These are phyloP conservation scores for Leucophora obtusa DNA, from an alignment of 2,888 invertebrate species.

Conservation along the genomic window DNA sequence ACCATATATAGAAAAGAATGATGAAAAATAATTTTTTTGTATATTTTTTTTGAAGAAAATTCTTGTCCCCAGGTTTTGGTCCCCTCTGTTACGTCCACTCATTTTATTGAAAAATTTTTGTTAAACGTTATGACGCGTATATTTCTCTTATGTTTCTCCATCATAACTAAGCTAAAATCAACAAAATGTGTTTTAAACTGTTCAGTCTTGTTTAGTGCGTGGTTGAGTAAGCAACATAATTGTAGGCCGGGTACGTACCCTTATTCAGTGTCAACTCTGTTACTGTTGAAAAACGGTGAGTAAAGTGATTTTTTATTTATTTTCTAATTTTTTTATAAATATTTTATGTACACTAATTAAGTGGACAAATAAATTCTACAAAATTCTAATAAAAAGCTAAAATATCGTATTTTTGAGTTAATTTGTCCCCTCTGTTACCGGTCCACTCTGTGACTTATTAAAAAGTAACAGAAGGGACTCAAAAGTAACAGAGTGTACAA, in stretches of 20 bases:
- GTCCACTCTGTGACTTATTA: constrained; percentile 40
- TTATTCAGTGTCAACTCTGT: constrained; percentile 42
- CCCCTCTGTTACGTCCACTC: constrained; percentile 38
- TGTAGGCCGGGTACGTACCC: constrained; percentile 45
- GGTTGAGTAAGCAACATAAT: constrained; percentile 47
- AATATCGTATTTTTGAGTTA: constrained; percentile 44
- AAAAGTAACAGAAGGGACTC: constrained; percentile 15
- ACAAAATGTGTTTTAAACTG: constrained; percentile 44
- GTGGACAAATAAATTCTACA: too few relatives aligned
- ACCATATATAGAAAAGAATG: too few relatives aligned
- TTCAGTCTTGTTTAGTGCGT: constrained; percentile 43
- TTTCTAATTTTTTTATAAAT: constrained; percentile 37
- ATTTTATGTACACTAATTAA: too few relatives aligned
- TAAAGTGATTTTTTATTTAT: constrained; percentile 46
- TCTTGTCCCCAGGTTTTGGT: constrained; percentile 34
- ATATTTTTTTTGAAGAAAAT: constrained; percentile 39
- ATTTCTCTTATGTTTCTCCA: constrained; percentile 42
- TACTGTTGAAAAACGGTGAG: too few relatives aligned
- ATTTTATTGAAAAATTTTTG: constrained; percentile 38
- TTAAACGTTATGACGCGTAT: constrained; percentile 40
- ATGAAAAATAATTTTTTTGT: too few relatives aligned
- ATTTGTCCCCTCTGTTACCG: constrained; percentile 44
- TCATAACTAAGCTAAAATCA: constrained; percentile 42
- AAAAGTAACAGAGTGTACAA: constrained; percentile 38
- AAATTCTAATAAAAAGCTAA: constrained; percentile 43